Conservation (phyloP, 1,140 invertebrate species). For the Cyclina sinensis region DNA sequence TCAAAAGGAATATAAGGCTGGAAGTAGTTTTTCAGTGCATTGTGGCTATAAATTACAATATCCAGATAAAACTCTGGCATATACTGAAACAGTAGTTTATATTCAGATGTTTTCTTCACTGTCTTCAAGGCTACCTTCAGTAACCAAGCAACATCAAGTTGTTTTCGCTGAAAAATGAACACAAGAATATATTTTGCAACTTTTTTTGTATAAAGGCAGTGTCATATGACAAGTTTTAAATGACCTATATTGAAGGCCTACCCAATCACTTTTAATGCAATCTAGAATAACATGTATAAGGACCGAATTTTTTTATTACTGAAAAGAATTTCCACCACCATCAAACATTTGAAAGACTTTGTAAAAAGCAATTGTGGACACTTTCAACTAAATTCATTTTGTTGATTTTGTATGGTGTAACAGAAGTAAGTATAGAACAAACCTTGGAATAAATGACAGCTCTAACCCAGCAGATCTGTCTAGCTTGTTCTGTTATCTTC, state of each 20-base stretch:
- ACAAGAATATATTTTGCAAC: too few relatives aligned
- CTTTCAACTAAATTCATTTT: too few relatives aligned
- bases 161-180: conserved; percentile 87
- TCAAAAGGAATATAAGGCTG: conserved; percentile 90
- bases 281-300: too few relatives aligned
- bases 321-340: too few relatives aligned
- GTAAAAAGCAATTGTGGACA: too few relatives aligned
- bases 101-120: conserved; percentile 88
- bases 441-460: conserved; percentile 89
- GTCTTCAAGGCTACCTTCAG: conserved; percentile 89
- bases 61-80: conserved; percentile 94
- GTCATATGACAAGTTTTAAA: too few relatives aligned
- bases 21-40: conserved; percentile 89
- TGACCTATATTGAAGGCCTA: too few relatives aligned
- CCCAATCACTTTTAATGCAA: too few relatives aligned
- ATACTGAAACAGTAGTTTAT: conserved; percentile 91
- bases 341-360: too few relatives aligned
- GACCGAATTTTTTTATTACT: too few relatives aligned
- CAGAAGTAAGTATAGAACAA: conserved; percentile 49
- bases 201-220: too few relatives aligned
- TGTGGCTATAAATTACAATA: conserved; percentile 90
- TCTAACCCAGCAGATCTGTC: conserved; percentile 90
- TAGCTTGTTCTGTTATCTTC: conserved; percentile 88
- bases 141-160: conserved; percentile 89
- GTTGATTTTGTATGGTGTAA: too few relatives aligned